These are phyloP conservation scores for Apeltes quadracus DNA, from an alignment of 2,113 vertebrate genomes.

Conservation along the genomic window DNA sequence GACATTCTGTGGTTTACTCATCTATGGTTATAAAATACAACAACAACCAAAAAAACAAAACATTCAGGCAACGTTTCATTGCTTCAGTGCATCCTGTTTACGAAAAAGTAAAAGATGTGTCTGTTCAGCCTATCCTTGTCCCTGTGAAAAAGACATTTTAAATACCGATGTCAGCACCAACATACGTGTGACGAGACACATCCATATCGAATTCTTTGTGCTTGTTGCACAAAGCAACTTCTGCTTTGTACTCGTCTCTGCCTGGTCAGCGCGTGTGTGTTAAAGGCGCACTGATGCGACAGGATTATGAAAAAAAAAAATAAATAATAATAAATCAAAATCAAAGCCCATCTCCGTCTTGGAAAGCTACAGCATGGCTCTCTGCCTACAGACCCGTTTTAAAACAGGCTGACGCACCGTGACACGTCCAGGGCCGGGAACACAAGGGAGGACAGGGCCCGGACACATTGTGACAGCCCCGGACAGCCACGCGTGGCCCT, in stretches of 20 bases:
- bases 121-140: neutral
- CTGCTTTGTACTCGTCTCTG: conserved; percentile 56
- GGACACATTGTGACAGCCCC: conserved; percentile 60
- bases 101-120: neutral
- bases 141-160: neutral
- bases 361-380: conserved; percentile 57
- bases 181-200: conserved; percentile 6
- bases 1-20: neutral
- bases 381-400: conserved; percentile 59
- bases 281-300: conserved; percentile 63
- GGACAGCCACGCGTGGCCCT: conserved; percentile 59
- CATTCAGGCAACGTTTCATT: neutral
- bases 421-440: conserved; percentile 53
- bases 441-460: conserved; percentile 48
- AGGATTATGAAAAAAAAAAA: conserved; percentile 59
- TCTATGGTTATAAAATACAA: too few relatives aligned
- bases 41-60: neutral
- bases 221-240: conserved; percentile 55
- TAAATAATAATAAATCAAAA: too few relatives aligned
- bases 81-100: neutral
- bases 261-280: conserved; percentile 65
- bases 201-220: conserved; percentile 36
- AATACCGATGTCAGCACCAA: neutral
- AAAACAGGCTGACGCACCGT: conserved; percentile 69
- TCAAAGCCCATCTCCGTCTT: conserved; percentile 69